Percentiles rank a stretch among this genome's conserved stretches.
phyloP scores from a whole-genome alignment of 1,140 invertebrate species.

The Cardiocondyla obscurior region DNA sequence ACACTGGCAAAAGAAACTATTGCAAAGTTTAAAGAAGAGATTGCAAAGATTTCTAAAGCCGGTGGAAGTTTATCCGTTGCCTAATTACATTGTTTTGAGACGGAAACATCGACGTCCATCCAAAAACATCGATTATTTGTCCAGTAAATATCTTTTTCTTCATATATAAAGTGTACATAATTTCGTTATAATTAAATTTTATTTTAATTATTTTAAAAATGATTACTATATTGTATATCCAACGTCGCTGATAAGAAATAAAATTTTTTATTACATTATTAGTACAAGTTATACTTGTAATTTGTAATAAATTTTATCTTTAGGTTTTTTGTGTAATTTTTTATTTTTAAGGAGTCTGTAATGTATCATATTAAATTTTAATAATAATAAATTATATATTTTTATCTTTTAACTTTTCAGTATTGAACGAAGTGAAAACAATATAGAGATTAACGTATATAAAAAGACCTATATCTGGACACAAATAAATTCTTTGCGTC shows the following conservation, averaged over 20 bases:
- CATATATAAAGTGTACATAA: slow-evolving; percentile 43
- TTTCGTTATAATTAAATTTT: background rate
- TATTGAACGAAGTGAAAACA: background rate
- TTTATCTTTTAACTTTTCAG: too few relatives aligned
- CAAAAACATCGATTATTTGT: background rate
- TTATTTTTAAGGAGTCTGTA: too few relatives aligned
- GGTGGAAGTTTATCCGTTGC: slow-evolving; percentile 71
- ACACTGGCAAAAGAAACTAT: slow-evolving; percentile 96
- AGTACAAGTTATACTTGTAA: too few relatives aligned
- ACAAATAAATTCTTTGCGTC: background rate
- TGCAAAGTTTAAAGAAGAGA: slow-evolving; percentile 93
- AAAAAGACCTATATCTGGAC: background rate
- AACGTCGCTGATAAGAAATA: background rate
- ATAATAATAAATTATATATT: too few relatives aligned
- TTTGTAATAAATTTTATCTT: background rate
- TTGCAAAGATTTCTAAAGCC: slow-evolving; percentile 87
- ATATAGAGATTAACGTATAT: background rate
- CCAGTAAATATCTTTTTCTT: background rate
- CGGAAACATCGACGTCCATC: background rate
- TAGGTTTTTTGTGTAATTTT: background rate
- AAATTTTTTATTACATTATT: too few relatives aligned
- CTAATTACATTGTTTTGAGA: slow-evolving; percentile 5
- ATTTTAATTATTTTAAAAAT: background rate
- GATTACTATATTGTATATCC: background rate
- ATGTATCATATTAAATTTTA: too few relatives aligned